phyloP scores from a whole-genome alignment of 2,113 vertebrate genomes.

The Rattus norvegicus region DNA sequence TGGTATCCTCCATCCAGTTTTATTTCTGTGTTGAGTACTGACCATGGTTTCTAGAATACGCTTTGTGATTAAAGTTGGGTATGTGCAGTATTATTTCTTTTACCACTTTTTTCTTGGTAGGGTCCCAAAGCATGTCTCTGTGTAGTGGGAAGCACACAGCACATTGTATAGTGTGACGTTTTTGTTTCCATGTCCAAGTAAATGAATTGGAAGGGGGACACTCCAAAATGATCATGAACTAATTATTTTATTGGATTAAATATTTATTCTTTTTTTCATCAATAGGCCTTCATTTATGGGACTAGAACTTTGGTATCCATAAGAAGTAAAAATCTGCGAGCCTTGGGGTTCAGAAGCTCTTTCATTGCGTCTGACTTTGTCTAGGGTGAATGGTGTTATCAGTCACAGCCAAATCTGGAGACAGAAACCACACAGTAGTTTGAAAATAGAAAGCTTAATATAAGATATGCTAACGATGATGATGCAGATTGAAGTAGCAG shows the following conservation, averaged over 20 bases:
- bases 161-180: neutral
- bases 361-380: neutral
- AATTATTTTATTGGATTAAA: neutral
- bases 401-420: neutral
- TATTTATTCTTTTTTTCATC: neutral
- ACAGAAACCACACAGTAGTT: neutral
- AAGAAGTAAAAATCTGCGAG: neutral
- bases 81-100: neutral
- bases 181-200: neutral
- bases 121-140: neutral
- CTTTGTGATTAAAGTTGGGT: neutral
- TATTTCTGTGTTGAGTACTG: neutral
- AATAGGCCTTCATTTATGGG: neutral
- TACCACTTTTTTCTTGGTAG: neutral
- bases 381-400: neutral
- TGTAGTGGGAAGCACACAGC: neutral
- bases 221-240: neutral
- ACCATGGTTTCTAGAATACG: neutral
- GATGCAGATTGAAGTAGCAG: neutral
- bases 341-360: neutral
- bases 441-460: conserved; percentile 26
- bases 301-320: neutral
- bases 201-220: neutral
- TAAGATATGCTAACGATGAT: neutral
- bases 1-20: neutral